Base-by-base conservation (phyloP, 1,140 invertebrate genomes). In the Sitobion miscanthi region DNA sequence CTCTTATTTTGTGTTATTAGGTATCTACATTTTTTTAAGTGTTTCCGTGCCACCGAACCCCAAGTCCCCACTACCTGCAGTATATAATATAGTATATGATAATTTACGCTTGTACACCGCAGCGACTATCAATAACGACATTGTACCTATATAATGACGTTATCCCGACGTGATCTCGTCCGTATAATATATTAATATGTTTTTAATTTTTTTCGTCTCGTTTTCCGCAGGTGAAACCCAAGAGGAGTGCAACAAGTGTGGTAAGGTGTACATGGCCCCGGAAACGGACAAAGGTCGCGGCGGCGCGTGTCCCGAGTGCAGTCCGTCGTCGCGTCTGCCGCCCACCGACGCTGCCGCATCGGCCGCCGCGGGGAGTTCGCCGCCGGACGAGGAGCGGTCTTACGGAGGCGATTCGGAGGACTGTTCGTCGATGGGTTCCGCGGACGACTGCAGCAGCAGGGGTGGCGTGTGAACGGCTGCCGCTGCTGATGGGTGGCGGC, bases 221-320 rank as follows among this genome's bases (percentile, higher is more conserved):
- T 88, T 88, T 90, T 69, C 21, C 20, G 45, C 47, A 93, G 91
- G 91, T 86, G 91, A 93, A 25, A 93, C 82, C 14, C 91, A 93
- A 57, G 82, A 86, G 30, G 91, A 93, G 35, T 93, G 91, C 35
- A 69, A 52, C 82, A 83, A 83, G 49, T 93, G 91, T 35, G 91
- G 91, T 6, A 93, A 93, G 91, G 82, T 86, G 77, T 93, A 93
- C 77, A 93, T 93, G 91, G 35, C 91, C 7, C 77, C 77, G 23
- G 91, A 93, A n/a, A 86, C 91, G 91, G 91, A 92, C 77, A 92
- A 92, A n/a, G 91, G 91, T 85, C 91, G 77, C 1, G 77, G 90
- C 38, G 69, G 47, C 77, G 47, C 69, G 69, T 92, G 91, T 82
- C 35, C 82, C 17, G 91, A 86, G 14, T 93, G 91, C 82, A 7